Evolutionary conservation across 2,888 invertebrate genomes (phyloP).

Genomic region (Tinea pellionella): DNA sequence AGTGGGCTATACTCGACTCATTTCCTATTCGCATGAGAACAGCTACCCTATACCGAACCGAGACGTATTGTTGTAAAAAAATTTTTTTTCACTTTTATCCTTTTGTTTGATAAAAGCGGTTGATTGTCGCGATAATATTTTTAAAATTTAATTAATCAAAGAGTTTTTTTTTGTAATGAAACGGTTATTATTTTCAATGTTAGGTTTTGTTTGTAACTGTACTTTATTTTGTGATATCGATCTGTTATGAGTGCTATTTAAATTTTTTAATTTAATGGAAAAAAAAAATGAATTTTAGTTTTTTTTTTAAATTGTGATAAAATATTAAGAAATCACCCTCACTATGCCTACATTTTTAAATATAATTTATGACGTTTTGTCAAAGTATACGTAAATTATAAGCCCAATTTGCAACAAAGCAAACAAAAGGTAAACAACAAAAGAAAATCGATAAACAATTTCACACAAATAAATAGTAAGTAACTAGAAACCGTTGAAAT

Average conservation of each 20-base stretch:
- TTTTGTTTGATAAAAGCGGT: not conserved
- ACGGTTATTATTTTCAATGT: not conserved
- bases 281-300: too few species aligned
- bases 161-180: not conserved
- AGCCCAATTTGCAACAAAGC: not conserved
- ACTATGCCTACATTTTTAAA: too few species aligned
- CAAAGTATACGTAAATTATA: not conserved
- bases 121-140: slow-evolving; percentile 6
- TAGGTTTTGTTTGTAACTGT: not conserved
- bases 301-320: too few species aligned
- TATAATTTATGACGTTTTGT: not conserved
- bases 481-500: slow-evolving; percentile 4
- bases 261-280: too few species aligned
- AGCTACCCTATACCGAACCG: slow-evolving; percentile 6
- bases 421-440: not conserved
- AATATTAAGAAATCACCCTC: too few species aligned
- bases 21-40: slow-evolving; percentile 9
- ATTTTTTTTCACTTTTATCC: not conserved
- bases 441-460: not conserved
- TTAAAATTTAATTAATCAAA: not conserved
- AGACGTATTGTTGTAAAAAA: not conserved
- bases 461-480: not conserved
- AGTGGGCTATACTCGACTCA: slow-evolving; percentile 23
- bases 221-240: not conserved
- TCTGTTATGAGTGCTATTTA: not conserved